A percentile compares a stretch with the other conserved stretches of the same genome.
phyloP scores from a whole-genome alignment of 2,797 vertebrate genomes.

The Liparis tanakae region DNA sequence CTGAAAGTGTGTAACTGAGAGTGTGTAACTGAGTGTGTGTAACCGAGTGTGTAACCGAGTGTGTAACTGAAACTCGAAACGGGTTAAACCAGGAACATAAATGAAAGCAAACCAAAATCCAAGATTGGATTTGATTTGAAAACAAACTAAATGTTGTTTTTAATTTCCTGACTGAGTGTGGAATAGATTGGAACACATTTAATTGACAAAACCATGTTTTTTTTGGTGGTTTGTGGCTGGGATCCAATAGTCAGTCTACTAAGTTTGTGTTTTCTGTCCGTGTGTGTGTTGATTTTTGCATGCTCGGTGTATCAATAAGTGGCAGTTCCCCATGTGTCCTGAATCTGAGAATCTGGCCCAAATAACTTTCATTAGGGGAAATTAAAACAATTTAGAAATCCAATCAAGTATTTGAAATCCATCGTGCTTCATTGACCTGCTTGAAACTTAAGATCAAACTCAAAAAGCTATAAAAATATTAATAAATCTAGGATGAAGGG shows the following conservation, averaged over 20 bases:
- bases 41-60: no score
- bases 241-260: slow-evolving; percentile 2
- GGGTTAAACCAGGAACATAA: slow-evolving; percentile 47
- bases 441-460: not conserved
- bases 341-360: slow-evolving; percentile 42
- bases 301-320: not conserved
- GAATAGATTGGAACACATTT: slow-evolving; percentile 2
- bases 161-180: not conserved
- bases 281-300: slow-evolving; percentile 7
- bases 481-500: not conserved
- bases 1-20: slow-evolving; percentile 10
- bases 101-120: slow-evolving; percentile 42
- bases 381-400: slow-evolving; percentile 46
- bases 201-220: slow-evolving; percentile 7
- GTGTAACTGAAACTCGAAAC: slow-evolving; percentile 27
- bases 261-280: not conserved
- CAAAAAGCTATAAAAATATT: not conserved
- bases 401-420: slow-evolving; percentile 28
- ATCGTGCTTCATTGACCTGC: slow-evolving; percentile 29
- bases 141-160: slow-evolving; percentile 10
- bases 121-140: not conserved
- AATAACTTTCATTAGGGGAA: slow-evolving; percentile 42
- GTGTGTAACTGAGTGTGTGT: not conserved
- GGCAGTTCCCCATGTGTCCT: slow-evolving; percentile 30
- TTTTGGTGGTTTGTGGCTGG: slow-evolving; percentile 1